phyloP scores from a whole-genome alignment of 2,888 invertebrate species.

The Heliconius charithonia region DNA sequence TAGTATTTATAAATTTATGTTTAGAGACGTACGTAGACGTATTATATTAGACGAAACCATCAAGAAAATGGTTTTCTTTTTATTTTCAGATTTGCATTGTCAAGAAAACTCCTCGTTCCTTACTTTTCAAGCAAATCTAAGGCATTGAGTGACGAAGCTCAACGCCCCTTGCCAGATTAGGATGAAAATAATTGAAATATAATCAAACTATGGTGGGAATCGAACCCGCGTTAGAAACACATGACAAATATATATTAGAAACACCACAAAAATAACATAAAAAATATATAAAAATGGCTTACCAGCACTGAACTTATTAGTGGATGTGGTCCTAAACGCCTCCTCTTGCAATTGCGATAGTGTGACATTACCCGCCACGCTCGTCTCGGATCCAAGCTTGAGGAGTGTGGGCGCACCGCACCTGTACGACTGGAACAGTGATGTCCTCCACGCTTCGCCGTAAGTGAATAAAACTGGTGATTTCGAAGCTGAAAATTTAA shows the following conservation, averaged over 20 bases:
- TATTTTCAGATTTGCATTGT: no score
- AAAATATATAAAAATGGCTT: conserved; percentile 55
- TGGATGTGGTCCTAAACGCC: conserved; percentile 85
- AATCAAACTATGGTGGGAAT: no score
- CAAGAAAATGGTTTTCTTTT: no score
- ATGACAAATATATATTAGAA: neutral
- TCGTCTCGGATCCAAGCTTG: conserved; percentile 74
- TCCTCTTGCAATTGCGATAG: conserved; percentile 88
- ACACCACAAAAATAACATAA: no score
- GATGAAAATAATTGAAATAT: no score
- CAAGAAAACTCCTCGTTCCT: no score
- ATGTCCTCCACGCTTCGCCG: conserved; percentile 83
- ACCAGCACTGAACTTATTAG: conserved; percentile 86
- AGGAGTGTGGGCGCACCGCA: conserved; percentile 85
- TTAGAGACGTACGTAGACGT: no score
- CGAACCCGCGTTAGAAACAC: neutral
- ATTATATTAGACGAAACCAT: neutral
- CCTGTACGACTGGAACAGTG: conserved; percentile 88
- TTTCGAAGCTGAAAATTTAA: conserved; percentile 35
- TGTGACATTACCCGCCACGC: conserved; percentile 75
- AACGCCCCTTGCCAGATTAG: no score
- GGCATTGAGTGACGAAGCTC: no score
- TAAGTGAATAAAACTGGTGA: conserved; percentile 73
- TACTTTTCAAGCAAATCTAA: no score
- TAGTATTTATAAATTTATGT: no score